These are phyloP conservation scores for Silurus glanis DNA, from an alignment of 2,113 vertebrate genomes.

Conservation along the genomic window DNA sequence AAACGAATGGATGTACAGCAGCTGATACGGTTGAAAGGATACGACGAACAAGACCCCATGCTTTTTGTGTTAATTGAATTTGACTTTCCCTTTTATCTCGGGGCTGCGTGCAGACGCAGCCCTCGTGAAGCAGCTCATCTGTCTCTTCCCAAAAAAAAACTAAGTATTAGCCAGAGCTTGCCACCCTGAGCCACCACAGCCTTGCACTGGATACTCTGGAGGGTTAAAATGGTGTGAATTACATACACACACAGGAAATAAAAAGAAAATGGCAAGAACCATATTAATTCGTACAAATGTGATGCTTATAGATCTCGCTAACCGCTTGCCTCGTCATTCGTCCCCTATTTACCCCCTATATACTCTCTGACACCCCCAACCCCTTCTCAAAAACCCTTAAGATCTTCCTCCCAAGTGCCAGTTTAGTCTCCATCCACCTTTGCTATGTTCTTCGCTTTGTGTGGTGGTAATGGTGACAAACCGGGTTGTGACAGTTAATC, in stretches of 20 bases:
- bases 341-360: slow-evolving; percentile 1
- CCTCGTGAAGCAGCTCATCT: slow-evolving; percentile 59
- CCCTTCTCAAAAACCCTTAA: not conserved
- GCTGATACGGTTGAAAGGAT: not conserved
- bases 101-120: slow-evolving; percentile 62
- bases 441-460: not conserved
- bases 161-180: slow-evolving; percentile 28
- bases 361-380: not conserved
- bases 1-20: not conserved
- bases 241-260: not conserved
- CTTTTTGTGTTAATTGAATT: slow-evolving; percentile 71
- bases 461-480: slow-evolving; percentile 40
- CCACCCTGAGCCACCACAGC: not conserved
- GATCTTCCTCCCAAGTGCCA: slow-evolving; percentile 31
- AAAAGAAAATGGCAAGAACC: not conserved
- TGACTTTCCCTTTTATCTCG: slow-evolving; percentile 67
- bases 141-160: slow-evolving; percentile 49
- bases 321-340: not conserved
- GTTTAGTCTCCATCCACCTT: not conserved
- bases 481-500: slow-evolving; percentile 33
- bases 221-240: slow-evolving; percentile 10
- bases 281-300: too few relatives aligned
- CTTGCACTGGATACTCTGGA: not conserved
- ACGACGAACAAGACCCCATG: slow-evolving; percentile 13
- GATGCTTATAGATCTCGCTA: not conserved